Evolutionary conservation across 2,888 invertebrate genomes (phyloP).

Genomic region (Nudaria mundana): DNA sequence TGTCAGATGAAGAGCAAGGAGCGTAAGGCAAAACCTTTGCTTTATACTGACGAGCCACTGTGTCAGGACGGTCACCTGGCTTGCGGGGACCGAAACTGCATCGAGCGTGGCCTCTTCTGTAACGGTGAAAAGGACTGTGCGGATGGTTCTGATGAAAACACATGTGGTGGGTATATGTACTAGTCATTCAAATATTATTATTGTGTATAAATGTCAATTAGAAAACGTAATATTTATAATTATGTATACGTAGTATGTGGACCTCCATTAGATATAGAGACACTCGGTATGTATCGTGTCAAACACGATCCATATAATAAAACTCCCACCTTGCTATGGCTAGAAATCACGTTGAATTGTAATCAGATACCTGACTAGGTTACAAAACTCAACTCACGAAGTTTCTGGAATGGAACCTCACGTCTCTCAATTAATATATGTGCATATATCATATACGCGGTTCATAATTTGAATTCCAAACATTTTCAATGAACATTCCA

Average conservation of each 20-base stretch:
- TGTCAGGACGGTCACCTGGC: slow-evolving; percentile 93
- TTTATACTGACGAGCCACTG: slow-evolving; percentile 94
- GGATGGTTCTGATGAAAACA: slow-evolving; percentile 94
- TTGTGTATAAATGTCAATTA: slow-evolving; percentile 8
- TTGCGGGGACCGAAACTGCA: slow-evolving; percentile 92
- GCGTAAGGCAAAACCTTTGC: slow-evolving; percentile 91
- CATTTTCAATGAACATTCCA: not conserved
- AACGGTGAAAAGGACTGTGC: slow-evolving; percentile 94
- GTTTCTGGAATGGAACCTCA: slow-evolving; percentile 33
- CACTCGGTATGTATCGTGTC: slow-evolving; percentile 43
- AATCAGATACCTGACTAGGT: slow-evolving; percentile 49
- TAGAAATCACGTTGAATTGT: slow-evolving; percentile 55
- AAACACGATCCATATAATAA: slow-evolving; percentile 34
- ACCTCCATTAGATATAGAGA: slow-evolving; percentile 17
- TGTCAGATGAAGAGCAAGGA: slow-evolving; percentile 95
- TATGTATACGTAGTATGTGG: slow-evolving; percentile 6
- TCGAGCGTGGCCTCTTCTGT: slow-evolving; percentile 95
- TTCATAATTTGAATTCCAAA: slow-evolving; percentile 8
- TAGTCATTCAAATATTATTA: not conserved
- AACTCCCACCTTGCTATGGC: slow-evolving; percentile 38
- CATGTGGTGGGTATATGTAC: slow-evolving; percentile 87
- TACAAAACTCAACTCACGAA: slow-evolving; percentile 47
- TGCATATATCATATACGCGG: not conserved
- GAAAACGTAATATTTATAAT: slow-evolving; percentile 19
- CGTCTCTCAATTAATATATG: slow-evolving; percentile 5